phyloP scores from a whole-genome alignment of 1,140 invertebrate species.

The Magallana gigas region DNA sequence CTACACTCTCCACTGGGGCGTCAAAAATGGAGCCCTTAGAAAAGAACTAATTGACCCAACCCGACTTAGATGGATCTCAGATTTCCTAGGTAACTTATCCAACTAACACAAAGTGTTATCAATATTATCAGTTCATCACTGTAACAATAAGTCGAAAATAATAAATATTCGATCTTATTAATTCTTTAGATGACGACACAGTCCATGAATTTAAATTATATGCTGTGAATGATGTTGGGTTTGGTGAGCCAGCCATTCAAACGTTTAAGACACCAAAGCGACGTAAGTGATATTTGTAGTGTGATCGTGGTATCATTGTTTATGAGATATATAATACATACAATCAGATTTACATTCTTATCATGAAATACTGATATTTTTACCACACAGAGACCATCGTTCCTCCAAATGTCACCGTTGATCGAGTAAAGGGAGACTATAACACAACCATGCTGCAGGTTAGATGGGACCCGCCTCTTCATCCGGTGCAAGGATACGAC shows the following conservation, averaged over 20 bases:
- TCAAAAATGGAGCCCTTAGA: slow-evolving; percentile 43
- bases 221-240: slow-evolving; percentile 50
- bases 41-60: slow-evolving; percentile 42
- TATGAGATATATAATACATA: not conserved
- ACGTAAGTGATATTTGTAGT: slow-evolving; percentile 4
- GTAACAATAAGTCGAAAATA: no score
- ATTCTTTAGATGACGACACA: slow-evolving; percentile 36
- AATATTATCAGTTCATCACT: no score
- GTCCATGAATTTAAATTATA: slow-evolving; percentile 49
- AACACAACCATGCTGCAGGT: slow-evolving; percentile 50
- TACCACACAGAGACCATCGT: slow-evolving; percentile 39
- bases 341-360: not conserved
- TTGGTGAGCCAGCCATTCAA: slow-evolving; percentile 43
- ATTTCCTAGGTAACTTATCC: slow-evolving; percentile 40
- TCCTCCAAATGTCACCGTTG: slow-evolving; percentile 54
- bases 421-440: slow-evolving; percentile 36
- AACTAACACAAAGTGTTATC: no score
- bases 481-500: slow-evolving; percentile 44
- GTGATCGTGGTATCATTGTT: no score
- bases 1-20: slow-evolving; percentile 49
- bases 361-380: not conserved
- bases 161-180: no score
- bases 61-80: slow-evolving; percentile 43
- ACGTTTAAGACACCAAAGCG: slow-evolving; percentile 45
- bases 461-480: slow-evolving; percentile 41